Evolutionary conservation across 2,888 invertebrate species (phyloP), one percentile per base, ranked within the genome.

Genomic region (Eumacrocentrus americanus): DNA sequence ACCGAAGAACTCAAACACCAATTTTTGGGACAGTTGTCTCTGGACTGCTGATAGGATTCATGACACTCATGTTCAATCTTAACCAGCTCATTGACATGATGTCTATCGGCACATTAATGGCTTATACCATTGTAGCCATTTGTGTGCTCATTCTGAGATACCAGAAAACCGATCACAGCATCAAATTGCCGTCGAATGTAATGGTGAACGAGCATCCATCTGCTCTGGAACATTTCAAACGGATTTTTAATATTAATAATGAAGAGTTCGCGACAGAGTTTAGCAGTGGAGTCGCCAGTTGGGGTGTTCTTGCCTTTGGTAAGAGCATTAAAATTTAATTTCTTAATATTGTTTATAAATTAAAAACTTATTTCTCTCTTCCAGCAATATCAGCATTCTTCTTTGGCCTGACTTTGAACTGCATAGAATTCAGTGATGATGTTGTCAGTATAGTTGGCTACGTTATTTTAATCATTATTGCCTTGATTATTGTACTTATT

Each of bases 1-100:
- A 91, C 76, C 81, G 84, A 0, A 86, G 82, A 72, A 93, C 93
- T 0, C 87, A 91, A 80, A 94, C 94, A 0, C 95, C 95, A 0
- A 64, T 94, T 6, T 65, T 89, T 11, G 92, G 94, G 0, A 93
- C 94, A 0, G 74, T 90, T 0, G 65, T 91, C 0, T 90, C 92
- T 23, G 94, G 94, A 14, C 65, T 91, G 9, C 81, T 94, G 5
- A 87, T 92, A 63, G 91, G 91, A 16, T 58, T 89, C 2, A 93
- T 96, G 91, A 92, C 95, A 0, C 84, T 92, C 0, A 78, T 95
- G n/a, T 94, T 97, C 80, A 91, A 96, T 81, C 83, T 96, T 61
- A 88, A 92, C 63, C 95, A 95, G 76, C 83, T 97, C 59, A 95
- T 97, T 63, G 94, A 97, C 74, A 96, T 97, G 91, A 95, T 97